Evolutionary conservation across 1,140 invertebrate species (phyloP), one percentile per base, ranked within the genome.

Genomic region (Callitettix versicolor): DNA sequence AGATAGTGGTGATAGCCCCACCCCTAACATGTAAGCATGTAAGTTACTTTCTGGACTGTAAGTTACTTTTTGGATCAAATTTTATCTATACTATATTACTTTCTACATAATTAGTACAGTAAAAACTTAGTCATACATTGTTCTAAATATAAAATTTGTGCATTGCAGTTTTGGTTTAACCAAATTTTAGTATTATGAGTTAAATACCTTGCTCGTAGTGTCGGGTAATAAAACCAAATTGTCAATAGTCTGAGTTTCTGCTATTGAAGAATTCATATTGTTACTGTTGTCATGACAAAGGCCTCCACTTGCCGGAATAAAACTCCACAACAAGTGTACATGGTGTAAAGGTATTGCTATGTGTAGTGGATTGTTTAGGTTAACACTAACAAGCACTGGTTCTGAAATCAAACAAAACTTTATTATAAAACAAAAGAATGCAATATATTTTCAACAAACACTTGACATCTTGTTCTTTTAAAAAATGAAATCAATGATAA

Each of bases 271-370:
- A 18, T 51, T 41, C 21, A 9, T 24, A 17, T 64, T 63, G 53
- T 66, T 66, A 53, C 60, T 62, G 2, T 69, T 65, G 30, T 71
- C 69, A 57, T 76, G 75, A 11, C 64, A 67, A 2, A 69, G 33
- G 15, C 62, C 63, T 48, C 72, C 69, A 20, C 72, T 67, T 17
- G 68, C 65, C 4, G 68, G 69, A 20, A 74, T 73, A 53, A 89
- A 86, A 17, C 73, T 79, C 88, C 90, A 95, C n/a, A 92, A 68
- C 15, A 94, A 68, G 62, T 81, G 78, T 3, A 95, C 73, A 59
- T 90, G 79, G 33, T 77, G 78, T 20, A 95, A 68, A 15, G 78
- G 71, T 47, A 93, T 64, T 3, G 81, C 71, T 41, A 91, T 83
- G 58, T 85, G 80, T n/a, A 94, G 71, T 1, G 86, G 85, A 72